Percentiles rank a stretch among this genome's conserved stretches.
Conservation (phyloP, 1,140 invertebrate species). For the Brachionus angularis region DNA sequence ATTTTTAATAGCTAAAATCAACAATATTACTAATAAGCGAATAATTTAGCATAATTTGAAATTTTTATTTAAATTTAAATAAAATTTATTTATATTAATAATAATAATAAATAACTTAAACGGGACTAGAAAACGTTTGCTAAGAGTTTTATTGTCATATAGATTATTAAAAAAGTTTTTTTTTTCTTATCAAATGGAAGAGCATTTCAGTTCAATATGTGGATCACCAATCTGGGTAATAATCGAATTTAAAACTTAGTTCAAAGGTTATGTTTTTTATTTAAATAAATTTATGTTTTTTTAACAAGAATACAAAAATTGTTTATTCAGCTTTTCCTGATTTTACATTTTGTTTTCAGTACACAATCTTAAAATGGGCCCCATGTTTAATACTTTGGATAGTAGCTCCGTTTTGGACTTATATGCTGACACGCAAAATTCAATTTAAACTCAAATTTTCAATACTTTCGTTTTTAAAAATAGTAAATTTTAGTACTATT, state of each 20-base stretch:
- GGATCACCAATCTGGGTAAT: conserved; percentile 38
- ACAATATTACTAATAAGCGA: no score
- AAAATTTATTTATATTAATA: no score
- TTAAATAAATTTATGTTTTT: background rate
- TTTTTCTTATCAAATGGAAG: no score
- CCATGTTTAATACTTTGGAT: conserved; percentile 20
- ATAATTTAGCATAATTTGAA: no score
- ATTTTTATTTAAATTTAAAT: no score
- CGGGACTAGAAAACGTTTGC: no score
- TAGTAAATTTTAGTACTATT: background rate
- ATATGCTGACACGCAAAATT: conserved; percentile 36
- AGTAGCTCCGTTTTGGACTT: conserved; percentile 29
- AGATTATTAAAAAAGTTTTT: no score
- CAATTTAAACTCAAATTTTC: conserved; percentile 39
- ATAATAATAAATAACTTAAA: no score
- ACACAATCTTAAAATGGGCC: conserved; percentile 35
- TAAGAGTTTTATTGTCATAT: no score
- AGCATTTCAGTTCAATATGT: conserved; percentile 41
- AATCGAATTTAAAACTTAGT: background rate
- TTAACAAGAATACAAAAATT: conserved; percentile 27
- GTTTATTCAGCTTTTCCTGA: conserved; percentile 37
- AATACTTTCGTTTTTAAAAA: conserved; percentile 33
- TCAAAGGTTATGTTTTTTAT: background rate
- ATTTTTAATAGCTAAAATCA: no score
- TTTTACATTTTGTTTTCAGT: conserved; percentile 37